phyloP scores from a whole-genome alignment of 2,113 vertebrate species.

The Triplophysa siluroides region DNA sequence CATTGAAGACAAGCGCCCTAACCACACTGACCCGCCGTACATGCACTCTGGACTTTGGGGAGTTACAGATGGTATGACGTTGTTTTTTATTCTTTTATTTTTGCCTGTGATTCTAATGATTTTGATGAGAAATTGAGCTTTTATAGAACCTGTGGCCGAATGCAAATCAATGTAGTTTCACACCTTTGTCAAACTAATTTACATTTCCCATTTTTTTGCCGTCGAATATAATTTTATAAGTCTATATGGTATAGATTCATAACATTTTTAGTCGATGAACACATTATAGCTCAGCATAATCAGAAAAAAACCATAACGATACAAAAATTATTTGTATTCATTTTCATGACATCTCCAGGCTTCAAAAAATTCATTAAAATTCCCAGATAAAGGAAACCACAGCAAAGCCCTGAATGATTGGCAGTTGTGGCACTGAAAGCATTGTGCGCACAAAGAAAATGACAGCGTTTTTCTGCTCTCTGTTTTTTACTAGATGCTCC shows the following conservation, averaged over 20 bases:
- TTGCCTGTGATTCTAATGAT: too few relatives aligned
- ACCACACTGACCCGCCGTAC: slow-evolving; percentile 59
- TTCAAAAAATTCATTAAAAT: neutral
- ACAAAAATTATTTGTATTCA: neutral
- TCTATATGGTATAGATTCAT: too few relatives aligned
- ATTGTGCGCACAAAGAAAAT: neutral
- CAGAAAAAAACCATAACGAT: too few relatives aligned
- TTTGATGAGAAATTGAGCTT: neutral
- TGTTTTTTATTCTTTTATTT: neutral
- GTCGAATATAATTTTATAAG: too few relatives aligned
- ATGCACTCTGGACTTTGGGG: slow-evolving; percentile 73
- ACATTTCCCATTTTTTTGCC: too few relatives aligned
- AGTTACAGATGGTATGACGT: slow-evolving; percentile 63
- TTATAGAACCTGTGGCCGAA: neutral
- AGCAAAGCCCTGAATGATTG: neutral
- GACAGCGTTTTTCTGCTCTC: neutral
- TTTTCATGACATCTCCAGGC: too few relatives aligned
- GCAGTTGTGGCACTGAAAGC: neutral
- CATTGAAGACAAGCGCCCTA: slow-evolving; percentile 66
- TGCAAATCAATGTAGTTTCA: neutral
- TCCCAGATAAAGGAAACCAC: neutral
- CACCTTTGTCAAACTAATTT: too few relatives aligned
- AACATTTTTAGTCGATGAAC: too few relatives aligned
- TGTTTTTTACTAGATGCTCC: slow-evolving; percentile 54
- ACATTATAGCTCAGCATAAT: too few relatives aligned